Evolutionary conservation across 2,888 invertebrate species (phyloP).

Genomic region (Dynastes tityus): DNA sequence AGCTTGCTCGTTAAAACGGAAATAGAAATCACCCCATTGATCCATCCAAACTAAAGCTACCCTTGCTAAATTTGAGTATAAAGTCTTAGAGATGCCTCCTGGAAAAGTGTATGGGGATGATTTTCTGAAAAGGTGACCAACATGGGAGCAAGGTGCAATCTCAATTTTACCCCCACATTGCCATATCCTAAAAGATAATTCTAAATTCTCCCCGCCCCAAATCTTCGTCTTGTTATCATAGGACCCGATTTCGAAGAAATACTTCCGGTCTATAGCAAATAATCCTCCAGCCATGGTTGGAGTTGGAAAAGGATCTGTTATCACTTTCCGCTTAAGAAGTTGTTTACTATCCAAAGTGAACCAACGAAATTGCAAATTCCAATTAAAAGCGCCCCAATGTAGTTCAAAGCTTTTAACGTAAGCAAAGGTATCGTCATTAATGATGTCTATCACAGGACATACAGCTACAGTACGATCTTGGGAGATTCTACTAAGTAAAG

Average conservation of each 20-base stretch:
- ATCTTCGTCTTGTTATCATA: slow-evolving; percentile 85
- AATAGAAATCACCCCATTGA: slow-evolving; percentile 99
- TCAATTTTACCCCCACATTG: slow-evolving; percentile 97
- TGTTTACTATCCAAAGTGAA: slow-evolving; percentile 82
- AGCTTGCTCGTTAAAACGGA: slow-evolving; percentile 95
- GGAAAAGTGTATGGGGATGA: slow-evolving; percentile 90
- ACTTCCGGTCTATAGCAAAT: slow-evolving; percentile 89
- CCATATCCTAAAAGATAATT: slow-evolving; percentile 97
- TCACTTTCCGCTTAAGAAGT: slow-evolving; percentile 75
- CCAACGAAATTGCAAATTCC: slow-evolving; percentile 94
- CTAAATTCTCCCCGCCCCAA: slow-evolving; percentile 99
- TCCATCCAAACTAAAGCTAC: slow-evolving; percentile 99
- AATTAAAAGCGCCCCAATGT: slow-evolving; percentile 98
- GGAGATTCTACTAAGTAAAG: slow-evolving; percentile 91
- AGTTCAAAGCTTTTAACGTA: slow-evolving; percentile 96
- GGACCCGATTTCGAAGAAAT: slow-evolving; percentile 89
- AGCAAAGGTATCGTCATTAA: slow-evolving; percentile 96
- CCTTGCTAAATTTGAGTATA: slow-evolving; percentile 97
- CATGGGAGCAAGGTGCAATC: slow-evolving; percentile 96
- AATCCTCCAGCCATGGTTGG: slow-evolving; percentile 97
- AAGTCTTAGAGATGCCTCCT: slow-evolving; percentile 90
- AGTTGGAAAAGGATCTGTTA: slow-evolving; percentile 82
- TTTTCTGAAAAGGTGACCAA: slow-evolving; percentile 99
- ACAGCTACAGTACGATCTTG: slow-evolving; percentile 95
- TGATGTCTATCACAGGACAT: slow-evolving; percentile 98